A percentile compares a stretch with the other conserved stretches of the same genome.
Conservation (phyloP, 2,888 invertebrate genomes). For the Imbricaverruca yamaguchii region DNA sequence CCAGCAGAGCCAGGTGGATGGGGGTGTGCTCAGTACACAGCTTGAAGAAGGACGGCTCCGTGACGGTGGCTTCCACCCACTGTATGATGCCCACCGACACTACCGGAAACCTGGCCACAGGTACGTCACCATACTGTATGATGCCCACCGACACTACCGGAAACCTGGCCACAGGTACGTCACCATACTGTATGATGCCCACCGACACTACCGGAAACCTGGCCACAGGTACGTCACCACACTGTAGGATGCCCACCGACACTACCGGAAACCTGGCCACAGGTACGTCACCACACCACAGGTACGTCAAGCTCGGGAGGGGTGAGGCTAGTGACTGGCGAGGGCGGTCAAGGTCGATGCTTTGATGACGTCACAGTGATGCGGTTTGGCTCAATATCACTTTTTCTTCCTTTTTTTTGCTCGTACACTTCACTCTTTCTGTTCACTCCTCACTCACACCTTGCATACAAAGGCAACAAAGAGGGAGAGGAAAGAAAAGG, state of each 20-base stretch:
- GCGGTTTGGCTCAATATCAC: too few species aligned
- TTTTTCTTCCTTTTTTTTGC: too few species aligned
- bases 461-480: too few species aligned
- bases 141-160: slow-evolving; percentile 93
- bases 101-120: slow-evolving; percentile 67
- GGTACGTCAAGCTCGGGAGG: too few species aligned
- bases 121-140: slow-evolving; percentile 43
- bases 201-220: slow-evolving; percentile 92
- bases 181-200: slow-evolving; percentile 58
- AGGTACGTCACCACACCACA: too few species aligned
- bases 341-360: too few species aligned
- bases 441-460: too few species aligned
- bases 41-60: slow-evolving; percentile 92
- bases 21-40: slow-evolving; percentile 94
- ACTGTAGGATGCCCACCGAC: slow-evolving; percentile 73
- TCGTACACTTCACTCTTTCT: too few species aligned
- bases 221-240: slow-evolving; percentile 26
- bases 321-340: too few species aligned
- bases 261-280: slow-evolving; percentile 77
- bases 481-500: too few species aligned
- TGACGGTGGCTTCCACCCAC: slow-evolving; percentile 93
- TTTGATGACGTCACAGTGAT: too few species aligned
- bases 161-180: slow-evolving; percentile 52
- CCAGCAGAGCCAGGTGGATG: slow-evolving; percentile 84
- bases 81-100: slow-evolving; percentile 86